These are phyloP conservation scores for Agrochola lota DNA, from an alignment of 2,888 invertebrate species.

Conservation along the genomic window DNA sequence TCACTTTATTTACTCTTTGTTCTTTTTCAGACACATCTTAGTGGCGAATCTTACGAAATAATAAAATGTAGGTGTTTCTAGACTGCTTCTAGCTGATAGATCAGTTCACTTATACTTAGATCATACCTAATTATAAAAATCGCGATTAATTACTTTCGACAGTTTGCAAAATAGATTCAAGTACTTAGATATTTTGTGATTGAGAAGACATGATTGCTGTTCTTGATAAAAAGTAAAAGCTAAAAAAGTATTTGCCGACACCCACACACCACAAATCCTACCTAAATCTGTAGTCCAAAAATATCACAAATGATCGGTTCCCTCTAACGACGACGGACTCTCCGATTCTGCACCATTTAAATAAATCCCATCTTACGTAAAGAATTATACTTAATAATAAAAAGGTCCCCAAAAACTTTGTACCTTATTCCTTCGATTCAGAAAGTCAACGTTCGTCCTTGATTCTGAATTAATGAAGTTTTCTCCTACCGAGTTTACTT, in stretches of 20 bases:
- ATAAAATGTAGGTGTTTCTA: not conserved
- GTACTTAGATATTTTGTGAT: not conserved
- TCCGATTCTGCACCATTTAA: conserved; percentile 19
- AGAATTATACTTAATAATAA: conserved; percentile 33
- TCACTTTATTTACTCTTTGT: not conserved
- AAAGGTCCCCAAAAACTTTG: conserved; percentile 45
- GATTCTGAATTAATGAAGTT: conserved; percentile 60
- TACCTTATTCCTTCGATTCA: conserved; percentile 45
- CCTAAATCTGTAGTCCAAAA: conserved; percentile 6
- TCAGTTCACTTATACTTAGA: not conserved
- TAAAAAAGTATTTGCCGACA: not conserved
- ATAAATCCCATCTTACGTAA: conserved; percentile 25
- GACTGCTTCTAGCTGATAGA: not conserved
- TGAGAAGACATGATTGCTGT: not conserved
- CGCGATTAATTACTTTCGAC: not conserved
- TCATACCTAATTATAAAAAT: not conserved
- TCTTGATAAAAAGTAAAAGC: not conserved
- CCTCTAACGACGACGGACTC: not conserved
- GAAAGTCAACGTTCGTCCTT: conserved; percentile 52
- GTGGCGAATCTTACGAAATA: not conserved
- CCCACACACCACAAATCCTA: not conserved
- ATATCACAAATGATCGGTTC: conserved; percentile 20
- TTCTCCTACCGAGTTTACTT: conserved; percentile 55
- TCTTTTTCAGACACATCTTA: not conserved
- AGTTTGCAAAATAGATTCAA: too few species aligned